Conservation (phyloP, 2,797 vertebrate species). For the Podargus strigoides region DNA sequence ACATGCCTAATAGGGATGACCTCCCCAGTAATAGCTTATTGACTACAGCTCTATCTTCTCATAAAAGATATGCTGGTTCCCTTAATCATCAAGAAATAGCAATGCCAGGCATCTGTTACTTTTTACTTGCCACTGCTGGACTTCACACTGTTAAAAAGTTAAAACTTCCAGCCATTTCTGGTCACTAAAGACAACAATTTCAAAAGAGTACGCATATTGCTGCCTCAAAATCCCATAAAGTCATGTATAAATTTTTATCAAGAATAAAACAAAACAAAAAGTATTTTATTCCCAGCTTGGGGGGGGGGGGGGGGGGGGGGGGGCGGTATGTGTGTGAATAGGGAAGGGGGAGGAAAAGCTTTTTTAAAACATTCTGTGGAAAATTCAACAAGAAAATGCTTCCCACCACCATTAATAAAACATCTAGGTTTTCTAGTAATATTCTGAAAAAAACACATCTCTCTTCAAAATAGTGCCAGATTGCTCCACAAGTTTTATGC, state of each 20-base stretch:
- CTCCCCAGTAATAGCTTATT: background rate
- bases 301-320: too few relatives aligned
- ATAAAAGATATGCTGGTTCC: background rate
- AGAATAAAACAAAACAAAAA: background rate
- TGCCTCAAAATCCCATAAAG: background rate
- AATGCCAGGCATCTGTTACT: background rate
- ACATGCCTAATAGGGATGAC: background rate
- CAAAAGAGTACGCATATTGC: background rate
- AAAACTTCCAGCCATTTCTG: background rate
- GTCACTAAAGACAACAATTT: background rate
- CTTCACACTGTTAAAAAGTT: background rate
- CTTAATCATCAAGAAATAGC: background rate
- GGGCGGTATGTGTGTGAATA: too few relatives aligned
- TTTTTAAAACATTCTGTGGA: background rate
- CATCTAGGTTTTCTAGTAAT: background rate
- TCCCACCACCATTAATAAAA: background rate
- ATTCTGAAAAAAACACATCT: background rate
- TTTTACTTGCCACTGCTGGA: background rate
- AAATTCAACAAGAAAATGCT: background rate
- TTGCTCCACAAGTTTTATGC: background rate
- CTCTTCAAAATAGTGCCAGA: background rate
- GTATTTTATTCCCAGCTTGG: background rate
- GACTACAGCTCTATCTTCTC: background rate
- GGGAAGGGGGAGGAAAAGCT: fast-evolving
- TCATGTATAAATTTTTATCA: background rate